These are phyloP conservation scores for Xestia rhomboidea DNA, from an alignment of 2,888 invertebrate species.

Conservation along the genomic window DNA sequence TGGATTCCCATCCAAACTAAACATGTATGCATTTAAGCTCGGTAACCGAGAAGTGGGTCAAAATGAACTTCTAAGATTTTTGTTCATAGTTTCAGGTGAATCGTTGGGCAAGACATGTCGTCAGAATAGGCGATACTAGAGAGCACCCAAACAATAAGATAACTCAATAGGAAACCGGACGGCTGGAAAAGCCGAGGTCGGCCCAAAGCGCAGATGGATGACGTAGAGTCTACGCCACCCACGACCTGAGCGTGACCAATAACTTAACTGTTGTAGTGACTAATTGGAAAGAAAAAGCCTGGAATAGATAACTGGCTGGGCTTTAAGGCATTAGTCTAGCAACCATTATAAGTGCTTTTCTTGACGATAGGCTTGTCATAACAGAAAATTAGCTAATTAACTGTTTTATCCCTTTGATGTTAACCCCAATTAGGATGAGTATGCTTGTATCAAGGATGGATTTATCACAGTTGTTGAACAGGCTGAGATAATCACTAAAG, in stretches of 20 bases:
- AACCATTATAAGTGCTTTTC: not conserved
- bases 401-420: slow-evolving; percentile 47
- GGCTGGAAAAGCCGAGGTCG: not conserved
- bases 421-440: slow-evolving; percentile 45
- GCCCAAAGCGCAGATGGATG: not conserved
- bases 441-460: slow-evolving; percentile 40
- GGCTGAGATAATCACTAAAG: slow-evolving; percentile 17
- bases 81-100: too few relatives aligned
- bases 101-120: not conserved
- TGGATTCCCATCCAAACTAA: too few relatives aligned
- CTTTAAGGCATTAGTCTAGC: not conserved
- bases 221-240: not conserved
- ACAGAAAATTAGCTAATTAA: slow-evolving; percentile 32
- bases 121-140: not conserved
- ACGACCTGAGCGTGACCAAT: not conserved
- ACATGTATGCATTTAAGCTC: too few relatives aligned
- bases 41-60: too few relatives aligned
- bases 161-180: not conserved
- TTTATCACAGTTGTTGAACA: slow-evolving; percentile 31
- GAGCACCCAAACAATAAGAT: not conserved
- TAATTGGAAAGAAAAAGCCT: not conserved
- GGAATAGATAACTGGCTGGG: not conserved
- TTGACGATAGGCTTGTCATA: slow-evolving; percentile 4
- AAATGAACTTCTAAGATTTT: too few relatives aligned
- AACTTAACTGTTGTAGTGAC: not conserved